Percentiles rank a stretch among this genome's conserved stretches.
phyloP scores from a whole-genome alignment of 2,113 vertebrate species.

The Polypterus senegalus region DNA sequence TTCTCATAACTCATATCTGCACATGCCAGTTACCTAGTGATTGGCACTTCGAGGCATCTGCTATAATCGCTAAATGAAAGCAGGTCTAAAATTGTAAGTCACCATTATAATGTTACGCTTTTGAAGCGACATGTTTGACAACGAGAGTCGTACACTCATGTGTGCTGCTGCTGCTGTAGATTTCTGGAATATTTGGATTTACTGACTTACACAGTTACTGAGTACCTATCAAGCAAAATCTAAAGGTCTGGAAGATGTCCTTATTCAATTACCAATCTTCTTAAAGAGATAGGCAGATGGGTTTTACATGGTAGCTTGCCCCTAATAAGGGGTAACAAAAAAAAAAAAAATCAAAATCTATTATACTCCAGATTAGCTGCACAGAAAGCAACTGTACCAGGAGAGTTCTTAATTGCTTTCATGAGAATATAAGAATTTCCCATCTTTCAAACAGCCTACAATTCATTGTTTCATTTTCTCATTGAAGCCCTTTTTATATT shows the following conservation, averaged over 20 bases:
- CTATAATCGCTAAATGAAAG: slow-evolving; percentile 38
- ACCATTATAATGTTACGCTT: slow-evolving; percentile 10
- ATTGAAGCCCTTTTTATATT: too few species aligned
- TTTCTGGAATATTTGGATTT: slow-evolving; percentile 2
- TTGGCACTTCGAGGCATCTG: slow-evolving; percentile 39
- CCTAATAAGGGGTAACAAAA: too few species aligned
- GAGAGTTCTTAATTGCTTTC: too few species aligned
- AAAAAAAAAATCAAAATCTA: too few species aligned
- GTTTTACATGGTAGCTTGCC: background rate
- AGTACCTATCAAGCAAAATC: background rate
- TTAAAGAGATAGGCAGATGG: slow-evolving; percentile 9
- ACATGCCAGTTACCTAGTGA: slow-evolving; percentile 46
- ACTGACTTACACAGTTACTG: slow-evolving; percentile 5
- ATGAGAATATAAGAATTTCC: too few species aligned
- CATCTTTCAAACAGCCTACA: too few species aligned
- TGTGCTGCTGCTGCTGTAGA: background rate
- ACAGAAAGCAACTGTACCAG: too few species aligned
- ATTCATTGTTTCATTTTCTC: too few species aligned
- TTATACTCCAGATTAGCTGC: too few species aligned
- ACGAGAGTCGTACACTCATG: slow-evolving; percentile 4
- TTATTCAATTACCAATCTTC: slow-evolving; percentile 8
- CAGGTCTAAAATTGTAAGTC: slow-evolving; percentile 9
- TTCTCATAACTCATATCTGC: slow-evolving; percentile 58
- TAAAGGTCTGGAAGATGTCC: slow-evolving; percentile 1
- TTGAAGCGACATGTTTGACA: slow-evolving; percentile 11